phyloP scores from a whole-genome alignment of 1,140 invertebrate genomes.

The Drosophila baimaii region DNA sequence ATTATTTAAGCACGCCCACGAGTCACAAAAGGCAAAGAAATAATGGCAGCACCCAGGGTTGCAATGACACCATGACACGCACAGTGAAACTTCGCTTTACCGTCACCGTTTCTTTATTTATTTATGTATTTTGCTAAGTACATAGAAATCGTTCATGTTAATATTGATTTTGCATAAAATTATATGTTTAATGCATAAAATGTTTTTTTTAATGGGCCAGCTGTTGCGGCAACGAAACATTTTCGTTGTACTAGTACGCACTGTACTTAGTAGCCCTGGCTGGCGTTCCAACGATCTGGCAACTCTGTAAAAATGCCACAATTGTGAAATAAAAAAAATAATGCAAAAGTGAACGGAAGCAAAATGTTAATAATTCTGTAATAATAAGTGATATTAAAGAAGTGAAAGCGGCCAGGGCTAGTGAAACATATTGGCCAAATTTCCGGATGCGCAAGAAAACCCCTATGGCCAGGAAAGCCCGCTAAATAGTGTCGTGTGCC shows the following conservation, averaged over 20 bases:
- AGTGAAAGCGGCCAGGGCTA: neutral
- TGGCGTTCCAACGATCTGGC: constrained; percentile 5
- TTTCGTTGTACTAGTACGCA: neutral
- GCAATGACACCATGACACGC: constrained; percentile 11
- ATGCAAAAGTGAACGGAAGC: constrained; percentile 12
- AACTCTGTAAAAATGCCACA: constrained; percentile 45
- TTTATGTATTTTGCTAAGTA: neutral
- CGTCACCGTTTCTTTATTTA: neutral
- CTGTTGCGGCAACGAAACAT: neutral
- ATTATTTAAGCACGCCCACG: constrained; percentile 21
- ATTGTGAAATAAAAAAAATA: constrained; percentile 63
- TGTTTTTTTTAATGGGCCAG: neutral
- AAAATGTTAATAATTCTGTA: constrained; percentile 33
- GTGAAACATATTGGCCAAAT: neutral
- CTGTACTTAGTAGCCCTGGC: constrained; percentile 15
- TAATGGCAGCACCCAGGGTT: constrained; percentile 52
- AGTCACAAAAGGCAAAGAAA: constrained; percentile 32
- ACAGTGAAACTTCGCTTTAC: constrained; percentile 7
- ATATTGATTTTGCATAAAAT: neutral
- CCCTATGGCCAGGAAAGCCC: too few relatives aligned
- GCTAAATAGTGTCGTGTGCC: constrained; percentile 1
- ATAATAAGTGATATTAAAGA: constrained; percentile 7
- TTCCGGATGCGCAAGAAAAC: neutral
- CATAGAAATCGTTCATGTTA: neutral
- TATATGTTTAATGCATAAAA: too few relatives aligned